A percentile compares a stretch with the other conserved stretches of the same genome.
phyloP scores from a whole-genome alignment of 2,888 invertebrate species.

The Melieria omissa region DNA sequence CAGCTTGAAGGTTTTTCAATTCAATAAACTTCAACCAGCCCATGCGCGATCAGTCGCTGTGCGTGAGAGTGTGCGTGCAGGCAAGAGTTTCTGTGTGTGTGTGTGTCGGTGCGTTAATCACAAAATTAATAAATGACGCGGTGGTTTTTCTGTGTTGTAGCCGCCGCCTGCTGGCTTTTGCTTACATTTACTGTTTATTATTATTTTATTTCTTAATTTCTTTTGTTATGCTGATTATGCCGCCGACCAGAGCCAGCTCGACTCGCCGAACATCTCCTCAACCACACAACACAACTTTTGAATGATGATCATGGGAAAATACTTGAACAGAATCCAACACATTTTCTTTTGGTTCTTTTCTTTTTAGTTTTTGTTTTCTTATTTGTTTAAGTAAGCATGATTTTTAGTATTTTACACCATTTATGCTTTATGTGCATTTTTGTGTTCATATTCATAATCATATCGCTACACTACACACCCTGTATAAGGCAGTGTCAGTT shows the following conservation, averaged over 20 bases:
- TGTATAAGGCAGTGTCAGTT: too few species aligned
- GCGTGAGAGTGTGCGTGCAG: neutral
- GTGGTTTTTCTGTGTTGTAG: constrained; percentile 52
- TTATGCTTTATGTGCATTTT: too few species aligned
- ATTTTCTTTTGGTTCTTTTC: neutral
- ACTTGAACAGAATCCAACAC: neutral
- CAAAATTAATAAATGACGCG: constrained; percentile 64
- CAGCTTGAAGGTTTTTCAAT: neutral
- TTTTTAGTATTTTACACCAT: constrained; percentile 16
- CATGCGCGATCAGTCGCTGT: too few species aligned
- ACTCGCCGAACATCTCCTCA: neutral
- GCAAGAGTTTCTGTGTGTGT: neutral
- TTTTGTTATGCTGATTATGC: constrained; percentile 64
- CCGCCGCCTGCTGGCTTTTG: constrained; percentile 20
- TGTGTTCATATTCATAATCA: too few species aligned
- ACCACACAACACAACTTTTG: constrained; percentile 22
- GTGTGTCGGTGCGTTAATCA: constrained; percentile 46
- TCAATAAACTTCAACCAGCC: neutral
- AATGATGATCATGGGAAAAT: constrained; percentile 56
- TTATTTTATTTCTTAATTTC: constrained; percentile 64
- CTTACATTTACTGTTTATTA: constrained; percentile 45
- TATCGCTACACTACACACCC: too few species aligned
- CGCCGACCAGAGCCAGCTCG: constrained; percentile 55
- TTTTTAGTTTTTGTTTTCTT: constrained; percentile 20
- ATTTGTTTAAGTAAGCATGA: constrained; percentile 13